Base-by-base conservation (phyloP, 2,113 vertebrate species). In the Silurus glanis region DNA sequence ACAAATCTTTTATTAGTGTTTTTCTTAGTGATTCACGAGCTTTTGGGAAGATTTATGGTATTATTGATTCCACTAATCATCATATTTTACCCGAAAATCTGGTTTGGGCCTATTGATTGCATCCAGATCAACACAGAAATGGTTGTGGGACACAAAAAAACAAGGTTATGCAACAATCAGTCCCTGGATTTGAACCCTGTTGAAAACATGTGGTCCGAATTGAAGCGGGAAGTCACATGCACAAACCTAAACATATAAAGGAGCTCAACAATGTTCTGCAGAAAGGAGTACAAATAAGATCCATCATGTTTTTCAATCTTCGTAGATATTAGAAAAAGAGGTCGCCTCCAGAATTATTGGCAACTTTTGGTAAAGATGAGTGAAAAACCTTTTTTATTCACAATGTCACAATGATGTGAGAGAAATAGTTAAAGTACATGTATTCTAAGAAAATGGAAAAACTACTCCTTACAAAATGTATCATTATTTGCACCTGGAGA, bases 201-300 rank as follows among this genome's bases (percentile, higher is more conserved):
- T 80, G 10, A 58, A 59, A 80, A 80, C 76, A 80, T 80, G 78
- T 80, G 78, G 56, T 61, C 78, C 23, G 28, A 80, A 61, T 80
- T 80, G 56, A 61, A 80, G 56, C 28, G 3, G 4, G 37, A 61
- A 80, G 28, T 45, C 56, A 61, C 56, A 80, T 61, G 17, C 56
- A 61, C 28, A 80, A 80, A 37, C 25, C 14, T 37, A 59, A 58
- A 2, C 59, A 12, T 61, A 23, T 47, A 80, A 58, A 80, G 16
- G 17, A 79, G 75, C 51, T 45, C 37, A 56, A 56, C 23, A 78
- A 45, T 61, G 16, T 59, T 80, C 28, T 59, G 28, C 28, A 45
- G 12, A 8, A 61, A 80, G 56, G 10, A 19, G 8, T 59, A 10
- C 17, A 45, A 37, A 21, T 9, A 80, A 61, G 56, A 47, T 12